Evolutionary conservation across 2,113 vertebrate genomes (phyloP), one percentile per base, ranked within the genome.

Genomic region (Microcebus lehilahytsara): DNA sequence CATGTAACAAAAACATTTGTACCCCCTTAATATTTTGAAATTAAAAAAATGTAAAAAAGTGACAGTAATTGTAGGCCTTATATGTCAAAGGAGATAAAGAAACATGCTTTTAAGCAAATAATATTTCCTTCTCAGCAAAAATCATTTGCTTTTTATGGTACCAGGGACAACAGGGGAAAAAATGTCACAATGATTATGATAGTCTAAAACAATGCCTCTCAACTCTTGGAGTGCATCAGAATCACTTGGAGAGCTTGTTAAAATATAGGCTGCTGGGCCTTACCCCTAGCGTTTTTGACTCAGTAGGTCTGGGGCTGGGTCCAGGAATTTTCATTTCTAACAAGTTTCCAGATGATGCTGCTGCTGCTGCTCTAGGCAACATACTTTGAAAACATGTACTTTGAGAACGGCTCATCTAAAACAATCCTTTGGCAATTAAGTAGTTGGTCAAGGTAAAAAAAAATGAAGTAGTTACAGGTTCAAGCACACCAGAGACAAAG

Each of bases 401-500:
- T 67, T 60, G 66, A 96, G 37, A 90, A 86, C 14, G 84, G 64
- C 77, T 87, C 37, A 92, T 56, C 25, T 87, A 81, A 67, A 89
- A 92, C 25, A 92, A 95, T 72, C 22, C 40, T 95, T 58, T 91
- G 60, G 85, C 42, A 94, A 81, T 85, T 80, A 95, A 91, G n/a
- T 53, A 84, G 49, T 75, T 80, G 79, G 66, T 86, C 62, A 80
- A 93, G 49, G n/a, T 32, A 7, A 34, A 86, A 85, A 74, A 77
- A 37, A 58, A 87, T 20, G 16, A 58, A 56, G 67, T 56, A 86
- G 42, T 67, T 64, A 89, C 19, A 85, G n/a, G 51, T 72, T 78
- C 60, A 86, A 89, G 34, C 58, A 93, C 13, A 25, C 3, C 22
- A 72, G 46, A 91, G 71, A 96, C 60, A 80, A 79, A 93, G 67